phyloP scores from a whole-genome alignment of 2,113 vertebrate genomes.

The Bucco capensis region DNA sequence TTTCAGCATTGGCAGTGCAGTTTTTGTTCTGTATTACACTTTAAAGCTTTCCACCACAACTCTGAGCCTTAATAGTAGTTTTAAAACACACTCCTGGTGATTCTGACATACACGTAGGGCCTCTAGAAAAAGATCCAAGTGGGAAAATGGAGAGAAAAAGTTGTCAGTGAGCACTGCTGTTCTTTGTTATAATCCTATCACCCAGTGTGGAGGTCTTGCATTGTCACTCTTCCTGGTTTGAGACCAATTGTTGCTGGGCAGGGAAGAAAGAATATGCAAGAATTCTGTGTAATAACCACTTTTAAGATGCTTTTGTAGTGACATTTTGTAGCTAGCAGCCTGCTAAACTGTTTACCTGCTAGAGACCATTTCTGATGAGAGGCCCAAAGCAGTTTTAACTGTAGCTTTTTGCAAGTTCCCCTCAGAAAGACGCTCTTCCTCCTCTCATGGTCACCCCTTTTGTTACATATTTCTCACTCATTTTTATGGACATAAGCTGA shows the following conservation, averaged over 20 bases:
- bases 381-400: background rate
- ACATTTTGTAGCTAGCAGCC: background rate
- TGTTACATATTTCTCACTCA: background rate
- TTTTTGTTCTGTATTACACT: background rate
- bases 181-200: background rate
- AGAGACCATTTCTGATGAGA: background rate
- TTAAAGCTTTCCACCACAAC: background rate
- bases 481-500: background rate
- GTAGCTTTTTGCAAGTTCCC: background rate
- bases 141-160: background rate
- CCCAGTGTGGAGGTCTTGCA: background rate
- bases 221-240: background rate
- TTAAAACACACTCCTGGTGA: background rate
- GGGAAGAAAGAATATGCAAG: background rate
- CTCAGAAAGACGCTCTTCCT: background rate
- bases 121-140: background rate
- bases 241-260: background rate
- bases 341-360: background rate
- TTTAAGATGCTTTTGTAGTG: background rate
- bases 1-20: background rate
- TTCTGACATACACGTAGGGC: background rate
- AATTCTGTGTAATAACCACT: background rate
- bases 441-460: background rate
- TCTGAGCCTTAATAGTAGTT: background rate
- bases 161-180: background rate